Conservation (phyloP, 2,797 vertebrate genomes). For the Hyperoplus lanceolatus region DNA sequence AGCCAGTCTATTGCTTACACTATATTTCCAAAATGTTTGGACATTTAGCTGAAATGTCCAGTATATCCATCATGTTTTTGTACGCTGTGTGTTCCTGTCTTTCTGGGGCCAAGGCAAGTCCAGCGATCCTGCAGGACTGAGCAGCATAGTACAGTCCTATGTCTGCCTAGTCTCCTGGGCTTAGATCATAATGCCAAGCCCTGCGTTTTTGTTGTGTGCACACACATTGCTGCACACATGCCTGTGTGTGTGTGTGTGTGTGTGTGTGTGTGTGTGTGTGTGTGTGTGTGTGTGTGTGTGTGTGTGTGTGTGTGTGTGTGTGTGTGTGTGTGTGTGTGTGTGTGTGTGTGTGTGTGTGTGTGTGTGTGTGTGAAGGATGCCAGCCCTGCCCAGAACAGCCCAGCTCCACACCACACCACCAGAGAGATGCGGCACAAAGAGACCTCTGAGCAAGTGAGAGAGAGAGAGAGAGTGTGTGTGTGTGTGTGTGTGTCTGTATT, state of each 20-base stretch:
- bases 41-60: constrained; percentile 36
- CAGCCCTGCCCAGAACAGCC: constrained; percentile 70
- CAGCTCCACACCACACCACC: constrained; percentile 66
- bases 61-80: constrained; percentile 43
- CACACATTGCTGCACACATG: constrained; percentile 35
- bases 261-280: not conserved
- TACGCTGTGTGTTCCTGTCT: constrained; percentile 34
- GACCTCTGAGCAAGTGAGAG: constrained; percentile 70
- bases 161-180: constrained; percentile 61
- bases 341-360: constrained; percentile 54
- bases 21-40: constrained; percentile 35
- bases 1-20: constrained; percentile 12
- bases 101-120: constrained; percentile 34
- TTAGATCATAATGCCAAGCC: constrained; percentile 63
- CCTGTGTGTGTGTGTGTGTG: constrained; percentile 35
- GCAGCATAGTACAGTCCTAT: constrained; percentile 70
- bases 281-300: constrained; percentile 48
- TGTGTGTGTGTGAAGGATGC: constrained; percentile 65
- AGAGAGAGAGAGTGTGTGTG: constrained; percentile 60
- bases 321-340: constrained; percentile 50
- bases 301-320: constrained; percentile 49
- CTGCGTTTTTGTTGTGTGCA: constrained; percentile 66
- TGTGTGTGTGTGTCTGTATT: constrained; percentile 72
- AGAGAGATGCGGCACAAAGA: constrained; percentile 78
- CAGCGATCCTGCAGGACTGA: constrained; percentile 36